A percentile compares a stretch with the other conserved stretches of the same genome.
These are phyloP conservation scores for Petroica traversi DNA, from an alignment of 2,113 vertebrate genomes.

Conservation along the genomic window DNA sequence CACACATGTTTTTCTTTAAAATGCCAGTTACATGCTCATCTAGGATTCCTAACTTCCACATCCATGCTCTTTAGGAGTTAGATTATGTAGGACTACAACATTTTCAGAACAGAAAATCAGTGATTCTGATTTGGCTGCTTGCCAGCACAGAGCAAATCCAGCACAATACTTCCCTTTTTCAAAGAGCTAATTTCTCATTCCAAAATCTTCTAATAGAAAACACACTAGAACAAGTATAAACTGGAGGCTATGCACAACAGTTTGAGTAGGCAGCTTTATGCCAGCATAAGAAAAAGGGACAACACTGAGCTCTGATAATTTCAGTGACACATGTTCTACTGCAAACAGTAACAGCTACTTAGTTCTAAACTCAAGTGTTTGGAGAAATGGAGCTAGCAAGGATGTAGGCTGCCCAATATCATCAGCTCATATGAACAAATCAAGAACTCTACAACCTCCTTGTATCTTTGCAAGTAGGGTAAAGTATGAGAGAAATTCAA, in stretches of 20 bases:
- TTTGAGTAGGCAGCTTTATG: not conserved
- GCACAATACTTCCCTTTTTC: not conserved
- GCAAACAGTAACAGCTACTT: not conserved
- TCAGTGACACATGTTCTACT: not conserved
- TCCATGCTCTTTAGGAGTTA: not conserved
- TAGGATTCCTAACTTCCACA: not conserved
- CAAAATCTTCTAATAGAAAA: not conserved
- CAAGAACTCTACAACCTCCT: not conserved
- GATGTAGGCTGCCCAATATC: not conserved
- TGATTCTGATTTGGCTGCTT: not conserved
- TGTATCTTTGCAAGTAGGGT: not conserved
- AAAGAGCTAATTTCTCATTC: not conserved
- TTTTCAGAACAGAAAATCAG: not conserved
- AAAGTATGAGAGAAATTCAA: not conserved
- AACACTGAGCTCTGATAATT: not conserved
- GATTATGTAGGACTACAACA: not conserved
- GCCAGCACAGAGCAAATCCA: not conserved
- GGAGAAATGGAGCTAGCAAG: not conserved
- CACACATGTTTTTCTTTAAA: not conserved
- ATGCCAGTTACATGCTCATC: not conserved
- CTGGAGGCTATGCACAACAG: not conserved
- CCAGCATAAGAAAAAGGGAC: not conserved
- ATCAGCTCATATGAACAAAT: not conserved
- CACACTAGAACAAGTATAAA: not conserved
- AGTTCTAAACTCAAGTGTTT: not conserved